Base-by-base conservation (phyloP, 2,113 vertebrate species). In the Stigmatopora argus region DNA sequence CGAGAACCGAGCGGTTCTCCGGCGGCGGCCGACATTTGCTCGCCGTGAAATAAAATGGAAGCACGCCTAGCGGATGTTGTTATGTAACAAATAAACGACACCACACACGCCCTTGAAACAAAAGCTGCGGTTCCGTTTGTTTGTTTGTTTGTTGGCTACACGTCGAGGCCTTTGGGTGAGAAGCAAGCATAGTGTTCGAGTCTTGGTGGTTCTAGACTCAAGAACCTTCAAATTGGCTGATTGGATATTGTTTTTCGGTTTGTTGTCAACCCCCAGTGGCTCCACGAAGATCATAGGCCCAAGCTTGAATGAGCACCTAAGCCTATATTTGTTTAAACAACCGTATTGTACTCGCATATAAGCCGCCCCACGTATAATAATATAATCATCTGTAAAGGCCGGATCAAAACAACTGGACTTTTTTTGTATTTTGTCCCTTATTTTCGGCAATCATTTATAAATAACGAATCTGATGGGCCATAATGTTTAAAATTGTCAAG, bases 101-200 rank as follows among this genome's bases (percentile, higher is more conserved):
- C 86, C 86, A 78, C 86, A 79, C 86, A 86, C 86, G 88, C 86
- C 87, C 88, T 90, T 88, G 86, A 87, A 90, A 86, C 83, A 88
- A 86, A 87, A 88, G 86, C 83, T 80, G 66, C 67, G 74, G 78
- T 78, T 84, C 83, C 67, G 35, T 67, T 53, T 23, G 52, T 23
- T 53, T 80, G 10, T 87, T 76, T 75, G 66, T 71, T 18, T 44
- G 10, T 45, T 60, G 64, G 58, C 35, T 48, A 66, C 69, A 3
- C 6, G 60, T 11, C 70, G 3, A 34, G 75, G 56, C 57, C 61
- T 41, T 15, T 62, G 60, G 69, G 14, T 31, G 13, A 5, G 13
- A 56, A 56, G 2, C 23, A 7, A 56, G 12, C 53, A 14, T 56
- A 23, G 13, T 31, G 19, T 8, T 53, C 12, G 19, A 11, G 51